These are phyloP conservation scores for Oryzias dopingdopingensis DNA, from an alignment of 2,797 vertebrate species.

Conservation along the genomic window DNA sequence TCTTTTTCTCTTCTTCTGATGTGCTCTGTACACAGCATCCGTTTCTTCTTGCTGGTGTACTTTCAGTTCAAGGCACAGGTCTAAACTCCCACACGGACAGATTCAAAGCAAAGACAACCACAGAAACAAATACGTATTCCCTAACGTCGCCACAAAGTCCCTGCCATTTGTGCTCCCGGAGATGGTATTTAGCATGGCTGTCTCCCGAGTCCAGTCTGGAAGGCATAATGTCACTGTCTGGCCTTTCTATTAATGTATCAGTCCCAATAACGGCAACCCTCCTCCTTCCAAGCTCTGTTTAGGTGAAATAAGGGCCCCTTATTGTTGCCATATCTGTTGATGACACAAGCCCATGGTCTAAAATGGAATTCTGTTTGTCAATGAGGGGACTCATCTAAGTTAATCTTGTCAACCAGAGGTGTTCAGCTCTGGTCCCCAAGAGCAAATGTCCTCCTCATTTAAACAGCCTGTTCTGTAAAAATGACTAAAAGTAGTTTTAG, in stretches of 20 bases:
- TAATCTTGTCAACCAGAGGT: too few relatives aligned
- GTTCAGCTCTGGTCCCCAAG: too few relatives aligned
- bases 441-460: too few relatives aligned
- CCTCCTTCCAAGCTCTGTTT: constrained; percentile 19
- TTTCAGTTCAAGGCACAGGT: constrained; percentile 9
- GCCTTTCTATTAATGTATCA: constrained; percentile 59
- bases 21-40: constrained; percentile 28
- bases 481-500: too few relatives aligned
- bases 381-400: too few relatives aligned
- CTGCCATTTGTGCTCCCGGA: constrained; percentile 66
- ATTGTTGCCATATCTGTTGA: too few relatives aligned
- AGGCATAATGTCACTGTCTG: constrained; percentile 73
- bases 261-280: constrained; percentile 58
- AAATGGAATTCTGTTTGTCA: too few relatives aligned
- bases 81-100: constrained; percentile 10
- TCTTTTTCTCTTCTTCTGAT: constrained; percentile 40
- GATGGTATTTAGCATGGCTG: constrained; percentile 70
- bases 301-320: constrained; percentile 34
- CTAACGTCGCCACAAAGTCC: constrained; percentile 45
- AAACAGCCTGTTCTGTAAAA: too few relatives aligned
- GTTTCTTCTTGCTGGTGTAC: constrained; percentile 15
- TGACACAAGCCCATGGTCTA: too few relatives aligned
- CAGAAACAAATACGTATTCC: constrained; percentile 36
- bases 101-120: constrained; percentile 33
- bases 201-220: constrained; percentile 56